Evolutionary conservation across 2,888 invertebrate species (phyloP), one percentile per base, ranked within the genome.

Genomic region (Zygothrica quintamaculata): DNA sequence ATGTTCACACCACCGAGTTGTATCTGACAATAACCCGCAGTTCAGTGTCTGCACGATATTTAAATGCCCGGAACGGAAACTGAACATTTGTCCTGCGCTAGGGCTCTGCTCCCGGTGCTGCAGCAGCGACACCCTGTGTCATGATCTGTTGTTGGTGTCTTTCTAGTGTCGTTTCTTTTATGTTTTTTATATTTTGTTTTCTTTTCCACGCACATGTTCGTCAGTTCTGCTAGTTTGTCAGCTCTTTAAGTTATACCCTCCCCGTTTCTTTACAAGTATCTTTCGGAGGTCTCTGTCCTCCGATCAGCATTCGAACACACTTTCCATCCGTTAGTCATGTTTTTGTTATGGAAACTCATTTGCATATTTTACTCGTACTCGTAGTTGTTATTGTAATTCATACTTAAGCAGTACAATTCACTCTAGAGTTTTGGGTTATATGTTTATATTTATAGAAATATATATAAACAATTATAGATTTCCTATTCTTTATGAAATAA

Each of bases 1-100:
- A 74, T 89, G 89, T 89, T 88, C 76, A 88, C 88, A 85, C 84
- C 87, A 89, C 88, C 82, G 85, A 89, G 86, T 84, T 84, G 86
- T 66, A 72, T 77, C 84, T 87, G 87, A 81, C 85, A 90, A 89
- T 90, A 90, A 89, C 84, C 84, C 80, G 77, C 79, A 75, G 80
- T 77, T 77, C 85, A 78, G 80, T 72, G 80, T 82, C 87, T 72
- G 80, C 84, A 79, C 87, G 85, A 84, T 90, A 89, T 90, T 90
- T 90, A 90, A 90, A 89, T 77, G 84, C 69, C 87, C 84, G 84
- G 71, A 82, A 85, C 74, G 74, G 52, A 31, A 51, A 16, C 33
- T 7, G 50, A 46, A 57, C 51, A 62, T 58, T 68, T 51, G 60
- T 73, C 62, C 67, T 78, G 70, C 62, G 68, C 59, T 56, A 62